phyloP scores from a whole-genome alignment of 2,888 invertebrate genomes.

The Mythimna lalbum region DNA sequence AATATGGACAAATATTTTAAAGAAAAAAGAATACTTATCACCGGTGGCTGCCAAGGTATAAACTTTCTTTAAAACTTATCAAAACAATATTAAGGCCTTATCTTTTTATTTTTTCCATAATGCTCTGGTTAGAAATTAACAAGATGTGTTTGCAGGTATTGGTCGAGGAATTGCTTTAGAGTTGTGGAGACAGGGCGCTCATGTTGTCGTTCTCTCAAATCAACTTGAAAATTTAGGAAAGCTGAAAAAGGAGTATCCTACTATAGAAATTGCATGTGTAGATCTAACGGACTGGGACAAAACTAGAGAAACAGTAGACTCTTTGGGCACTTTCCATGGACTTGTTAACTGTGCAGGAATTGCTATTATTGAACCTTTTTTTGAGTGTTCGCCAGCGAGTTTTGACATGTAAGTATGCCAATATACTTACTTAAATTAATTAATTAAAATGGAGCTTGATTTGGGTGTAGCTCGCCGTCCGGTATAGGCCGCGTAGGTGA shows the following conservation, averaged over 20 bases:
- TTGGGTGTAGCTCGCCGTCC: no score
- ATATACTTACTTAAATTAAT: background rate
- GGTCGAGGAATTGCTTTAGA: constrained; percentile 93
- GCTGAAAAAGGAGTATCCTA: constrained; percentile 91
- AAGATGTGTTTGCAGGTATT: constrained; percentile 87
- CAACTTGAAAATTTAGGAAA: constrained; percentile 91
- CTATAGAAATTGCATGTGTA: constrained; percentile 91
- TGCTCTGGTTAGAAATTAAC: background rate
- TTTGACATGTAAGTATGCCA: constrained; percentile 92
- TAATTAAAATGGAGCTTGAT: no score
- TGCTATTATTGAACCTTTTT: constrained; percentile 92
- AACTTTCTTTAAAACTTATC: background rate
- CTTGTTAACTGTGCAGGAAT: constrained; percentile 97
- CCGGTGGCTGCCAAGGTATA: constrained; percentile 96
- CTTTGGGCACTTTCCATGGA: constrained; percentile 93
- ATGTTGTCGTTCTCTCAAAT: constrained; percentile 94
- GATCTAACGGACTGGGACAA: constrained; percentile 94
- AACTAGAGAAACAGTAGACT: constrained; percentile 89
- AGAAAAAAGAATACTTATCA: constrained; percentile 95
- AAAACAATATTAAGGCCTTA: background rate
- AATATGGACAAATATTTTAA: constrained; percentile 89
- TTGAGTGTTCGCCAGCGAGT: constrained; percentile 92
- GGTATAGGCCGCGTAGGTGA: no score
- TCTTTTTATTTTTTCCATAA: background rate
- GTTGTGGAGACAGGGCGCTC: constrained; percentile 92